These are phyloP conservation scores for Callionymus lyra DNA, from an alignment of 2,113 vertebrate species.

Conservation along the genomic window DNA sequence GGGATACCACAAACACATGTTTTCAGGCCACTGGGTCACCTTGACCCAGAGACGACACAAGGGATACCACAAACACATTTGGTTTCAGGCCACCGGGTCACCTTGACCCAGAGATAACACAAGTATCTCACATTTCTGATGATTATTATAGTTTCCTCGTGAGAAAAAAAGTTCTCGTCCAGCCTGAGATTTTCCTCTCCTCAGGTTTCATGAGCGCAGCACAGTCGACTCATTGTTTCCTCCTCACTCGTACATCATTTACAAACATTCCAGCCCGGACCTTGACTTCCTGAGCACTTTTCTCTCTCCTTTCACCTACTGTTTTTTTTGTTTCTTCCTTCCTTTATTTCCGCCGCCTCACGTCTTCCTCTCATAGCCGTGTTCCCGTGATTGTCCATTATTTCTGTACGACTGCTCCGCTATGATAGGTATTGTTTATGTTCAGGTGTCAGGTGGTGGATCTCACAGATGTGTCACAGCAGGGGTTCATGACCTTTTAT, in stretches of 20 bases:
- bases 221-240: slow-evolving; percentile 14
- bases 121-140: too few relatives aligned
- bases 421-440: slow-evolving; percentile 16
- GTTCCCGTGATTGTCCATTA: slow-evolving; percentile 21
- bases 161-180: too few relatives aligned
- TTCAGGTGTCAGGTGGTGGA: slow-evolving; percentile 36
- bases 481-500: too few relatives aligned
- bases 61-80: too few relatives aligned
- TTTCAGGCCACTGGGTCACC: too few relatives aligned
- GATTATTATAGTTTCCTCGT: too few relatives aligned
- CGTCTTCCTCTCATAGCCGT: slow-evolving; percentile 2
- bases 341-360: slow-evolving; percentile 2
- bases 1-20: too few relatives aligned
- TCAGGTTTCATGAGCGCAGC: background rate
- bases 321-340: slow-evolving; percentile 6
- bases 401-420: slow-evolving; percentile 1
- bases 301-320: background rate
- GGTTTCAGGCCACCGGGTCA: too few relatives aligned
- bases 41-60: too few relatives aligned
- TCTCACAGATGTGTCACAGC: too few relatives aligned
- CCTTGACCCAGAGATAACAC: too few relatives aligned
- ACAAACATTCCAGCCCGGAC: slow-evolving; percentile 6
- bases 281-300: slow-evolving; percentile 1
- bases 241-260: slow-evolving; percentile 12
- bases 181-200: background rate